Percentiles rank a stretch among this genome's conserved stretches.
phyloP scores from a whole-genome alignment of 2,797 vertebrate genomes.

The Cryptoprocta ferox region DNA sequence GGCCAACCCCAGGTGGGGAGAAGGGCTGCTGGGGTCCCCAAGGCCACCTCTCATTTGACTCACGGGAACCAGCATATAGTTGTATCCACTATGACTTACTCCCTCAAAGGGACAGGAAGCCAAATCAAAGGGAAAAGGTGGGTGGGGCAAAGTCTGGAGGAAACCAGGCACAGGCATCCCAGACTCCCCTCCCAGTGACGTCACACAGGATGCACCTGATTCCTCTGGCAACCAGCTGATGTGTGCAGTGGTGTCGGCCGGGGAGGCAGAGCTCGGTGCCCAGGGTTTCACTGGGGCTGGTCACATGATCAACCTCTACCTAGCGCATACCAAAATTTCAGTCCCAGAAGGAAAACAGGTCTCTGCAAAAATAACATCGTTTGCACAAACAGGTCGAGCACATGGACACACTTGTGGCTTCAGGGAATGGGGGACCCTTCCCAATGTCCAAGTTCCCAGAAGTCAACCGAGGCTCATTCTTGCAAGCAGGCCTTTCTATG shows the following conservation, averaged over 20 bases:
- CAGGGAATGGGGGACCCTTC: neutral
- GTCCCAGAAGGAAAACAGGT: neutral
- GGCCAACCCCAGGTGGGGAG: neutral
- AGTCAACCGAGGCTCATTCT: neutral
- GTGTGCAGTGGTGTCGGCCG: accelerated
- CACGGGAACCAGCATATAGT: neutral
- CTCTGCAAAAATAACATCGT: neutral
- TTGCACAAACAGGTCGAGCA: neutral
- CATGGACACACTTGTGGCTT: neutral
- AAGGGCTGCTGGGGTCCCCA: neutral
- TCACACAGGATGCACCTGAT: neutral
- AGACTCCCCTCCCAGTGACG: neutral
- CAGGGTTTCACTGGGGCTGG: neutral
- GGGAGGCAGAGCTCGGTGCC: neutral
- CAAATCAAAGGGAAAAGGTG: neutral
- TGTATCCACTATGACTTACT: too few species aligned
- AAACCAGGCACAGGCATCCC: neutral
- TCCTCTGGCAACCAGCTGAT: too few species aligned
- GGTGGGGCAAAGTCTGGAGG: neutral
- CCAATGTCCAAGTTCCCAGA: neutral
- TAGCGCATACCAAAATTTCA: neutral
- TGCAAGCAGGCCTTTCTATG: neutral
- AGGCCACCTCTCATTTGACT: neutral
- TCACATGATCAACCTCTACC: neutral
- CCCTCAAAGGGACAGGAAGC: neutral